These are phyloP conservation scores for Trinectes maculatus DNA, from an alignment of 2,113 vertebrate species.

Conservation along the genomic window DNA sequence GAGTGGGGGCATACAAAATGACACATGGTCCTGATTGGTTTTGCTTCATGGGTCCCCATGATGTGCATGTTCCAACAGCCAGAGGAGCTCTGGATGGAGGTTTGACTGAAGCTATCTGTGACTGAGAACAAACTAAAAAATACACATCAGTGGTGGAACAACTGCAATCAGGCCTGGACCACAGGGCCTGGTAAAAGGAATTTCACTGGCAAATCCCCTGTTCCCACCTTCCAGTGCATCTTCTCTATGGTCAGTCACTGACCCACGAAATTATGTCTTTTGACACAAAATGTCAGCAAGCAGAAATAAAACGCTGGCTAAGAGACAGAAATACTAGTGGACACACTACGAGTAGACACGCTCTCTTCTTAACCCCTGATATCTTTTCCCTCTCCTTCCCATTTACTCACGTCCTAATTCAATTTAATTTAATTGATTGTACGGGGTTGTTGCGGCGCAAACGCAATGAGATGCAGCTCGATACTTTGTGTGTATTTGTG, in stretches of 20 bases:
- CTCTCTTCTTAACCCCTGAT: too few relatives aligned
- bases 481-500: neutral
- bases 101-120: constrained; percentile 12
- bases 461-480: neutral
- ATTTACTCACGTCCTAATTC: neutral
- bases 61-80: constrained; percentile 18
- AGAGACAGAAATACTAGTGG: too few relatives aligned
- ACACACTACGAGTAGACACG: too few relatives aligned
- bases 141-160: too few relatives aligned
- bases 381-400: neutral
- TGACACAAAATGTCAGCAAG: too few relatives aligned
- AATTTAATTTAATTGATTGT: constrained; percentile 15
- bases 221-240: too few relatives aligned
- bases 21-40: constrained; percentile 67
- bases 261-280: too few relatives aligned
- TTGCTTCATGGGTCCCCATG: constrained; percentile 25
- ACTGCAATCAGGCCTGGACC: too few relatives aligned
- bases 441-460: neutral
- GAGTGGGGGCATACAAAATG: constrained; percentile 71
- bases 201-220: too few relatives aligned
- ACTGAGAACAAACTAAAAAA: constrained; percentile 1
- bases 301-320: too few relatives aligned
- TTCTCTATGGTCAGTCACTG: too few relatives aligned
- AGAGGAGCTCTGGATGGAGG: constrained; percentile 6
- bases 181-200: too few relatives aligned